These are phyloP conservation scores for Andrena bucephala DNA, from an alignment of 2,888 invertebrate species.

Conservation along the genomic window DNA sequence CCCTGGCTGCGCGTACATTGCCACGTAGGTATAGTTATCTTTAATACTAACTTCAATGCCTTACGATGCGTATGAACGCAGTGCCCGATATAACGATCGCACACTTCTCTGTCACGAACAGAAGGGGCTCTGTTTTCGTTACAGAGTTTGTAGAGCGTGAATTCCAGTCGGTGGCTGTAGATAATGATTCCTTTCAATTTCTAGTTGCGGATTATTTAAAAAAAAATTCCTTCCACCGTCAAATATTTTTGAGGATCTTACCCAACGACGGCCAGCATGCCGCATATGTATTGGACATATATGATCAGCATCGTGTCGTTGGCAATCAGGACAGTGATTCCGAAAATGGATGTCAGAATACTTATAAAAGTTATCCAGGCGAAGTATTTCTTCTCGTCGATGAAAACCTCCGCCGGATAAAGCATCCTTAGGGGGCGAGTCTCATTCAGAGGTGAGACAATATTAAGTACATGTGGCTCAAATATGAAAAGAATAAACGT, in stretches of 20 bases:
- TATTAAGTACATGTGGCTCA: slow-evolving; percentile 10
- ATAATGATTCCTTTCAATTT: neutral
- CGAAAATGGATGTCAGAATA: neutral
- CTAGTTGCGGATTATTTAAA: too few species aligned
- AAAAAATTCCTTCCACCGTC: too few species aligned
- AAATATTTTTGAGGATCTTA: neutral
- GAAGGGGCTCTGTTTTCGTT: neutral
- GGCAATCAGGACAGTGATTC: neutral
- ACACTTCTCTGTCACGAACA: neutral
- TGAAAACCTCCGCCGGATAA: neutral
- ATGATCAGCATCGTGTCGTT: slow-evolving; percentile 17
- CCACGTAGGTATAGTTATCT: neutral
- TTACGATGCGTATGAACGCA: neutral
- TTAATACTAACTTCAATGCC: neutral
- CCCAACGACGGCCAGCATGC: neutral
- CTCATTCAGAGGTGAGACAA: slow-evolving; percentile 30
- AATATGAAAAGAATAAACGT: neutral
- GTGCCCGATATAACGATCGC: neutral
- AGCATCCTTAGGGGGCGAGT: neutral
- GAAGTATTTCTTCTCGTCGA: neutral
- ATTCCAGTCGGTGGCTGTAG: neutral
- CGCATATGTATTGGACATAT: slow-evolving; percentile 24
- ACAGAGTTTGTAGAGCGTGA: neutral
- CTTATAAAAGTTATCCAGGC: neutral
- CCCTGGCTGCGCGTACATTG: neutral